Evolutionary conservation across 2,797 vertebrate genomes (phyloP).

Genomic region (Artibeus jamaicensis): DNA sequence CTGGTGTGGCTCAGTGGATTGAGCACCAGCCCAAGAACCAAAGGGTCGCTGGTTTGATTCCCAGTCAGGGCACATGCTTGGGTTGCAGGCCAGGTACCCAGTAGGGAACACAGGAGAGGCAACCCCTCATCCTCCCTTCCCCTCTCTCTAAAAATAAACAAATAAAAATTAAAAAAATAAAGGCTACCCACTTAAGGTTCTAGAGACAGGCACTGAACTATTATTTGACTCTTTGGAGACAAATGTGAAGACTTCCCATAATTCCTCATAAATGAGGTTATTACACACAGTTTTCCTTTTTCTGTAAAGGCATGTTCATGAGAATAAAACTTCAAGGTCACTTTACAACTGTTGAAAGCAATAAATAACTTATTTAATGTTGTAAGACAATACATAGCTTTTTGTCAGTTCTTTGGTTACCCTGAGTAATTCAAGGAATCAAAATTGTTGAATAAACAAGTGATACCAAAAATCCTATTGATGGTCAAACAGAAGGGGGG

Average conservation of each 20-base stretch:
- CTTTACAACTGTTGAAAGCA: background rate
- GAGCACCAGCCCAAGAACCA: no score
- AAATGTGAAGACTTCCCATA: background rate
- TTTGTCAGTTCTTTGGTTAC: background rate
- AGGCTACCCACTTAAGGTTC: background rate
- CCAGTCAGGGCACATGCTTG: no score
- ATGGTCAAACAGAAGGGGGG: background rate
- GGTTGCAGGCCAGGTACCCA: no score
- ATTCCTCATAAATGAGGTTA: background rate
- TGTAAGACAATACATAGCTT: background rate
- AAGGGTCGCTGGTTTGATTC: no score
- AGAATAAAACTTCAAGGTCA: constrained; percentile 21
- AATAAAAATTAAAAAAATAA: no score
- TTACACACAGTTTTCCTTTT: background rate
- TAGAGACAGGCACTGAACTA: background rate
- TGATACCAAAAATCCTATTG: background rate
- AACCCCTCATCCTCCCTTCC: no score
- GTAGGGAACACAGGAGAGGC: no score
- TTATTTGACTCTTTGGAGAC: background rate
- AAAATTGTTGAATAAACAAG: background rate
- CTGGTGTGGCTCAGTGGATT: no score
- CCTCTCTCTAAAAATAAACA: no score
- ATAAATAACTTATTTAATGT: background rate
- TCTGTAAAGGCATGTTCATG: background rate
- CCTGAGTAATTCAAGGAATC: background rate